These are phyloP conservation scores for Dendrolimus kikuchii DNA, from an alignment of 1,140 invertebrate genomes.

Conservation along the genomic window DNA sequence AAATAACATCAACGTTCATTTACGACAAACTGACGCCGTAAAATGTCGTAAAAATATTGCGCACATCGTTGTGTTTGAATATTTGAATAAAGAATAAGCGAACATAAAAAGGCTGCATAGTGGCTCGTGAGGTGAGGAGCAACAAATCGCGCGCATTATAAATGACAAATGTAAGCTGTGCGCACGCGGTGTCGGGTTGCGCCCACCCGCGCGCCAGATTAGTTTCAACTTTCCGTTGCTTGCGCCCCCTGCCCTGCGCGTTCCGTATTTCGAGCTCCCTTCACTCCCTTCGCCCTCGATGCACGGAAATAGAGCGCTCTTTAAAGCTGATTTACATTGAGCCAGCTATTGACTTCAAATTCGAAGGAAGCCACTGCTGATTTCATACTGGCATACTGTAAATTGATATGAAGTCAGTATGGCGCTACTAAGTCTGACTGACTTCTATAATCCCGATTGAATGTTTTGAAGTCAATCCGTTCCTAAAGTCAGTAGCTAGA, in stretches of 20 bases:
- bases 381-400: too few species aligned
- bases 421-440: too few species aligned
- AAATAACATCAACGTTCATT: conserved; percentile 26
- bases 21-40: conserved; percentile 34
- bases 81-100: conserved; percentile 62
- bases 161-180: conserved; percentile 68
- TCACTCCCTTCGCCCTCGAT: conserved; percentile 1
- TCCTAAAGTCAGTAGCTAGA: conserved; percentile 5
- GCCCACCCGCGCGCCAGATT: conserved; percentile 68
- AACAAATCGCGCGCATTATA: conserved; percentile 70
- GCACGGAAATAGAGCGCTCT: conserved; percentile 54
- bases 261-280: background rate
- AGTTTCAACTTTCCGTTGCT: conserved; percentile 64
- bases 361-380: too few species aligned
- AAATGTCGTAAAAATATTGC: conserved; percentile 47
- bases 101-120: conserved; percentile 49
- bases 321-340: conserved; percentile 34
- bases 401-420: too few species aligned
- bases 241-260: conserved; percentile 24
- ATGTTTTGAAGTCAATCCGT: too few species aligned
- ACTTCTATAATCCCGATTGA: too few species aligned
- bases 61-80: conserved; percentile 36
- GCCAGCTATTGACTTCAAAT: too few species aligned
- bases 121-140: conserved; percentile 31
- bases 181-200: conserved; percentile 58